phyloP scores from a whole-genome alignment of 2,888 invertebrate species.

The Gisinianus flammeolus region DNA sequence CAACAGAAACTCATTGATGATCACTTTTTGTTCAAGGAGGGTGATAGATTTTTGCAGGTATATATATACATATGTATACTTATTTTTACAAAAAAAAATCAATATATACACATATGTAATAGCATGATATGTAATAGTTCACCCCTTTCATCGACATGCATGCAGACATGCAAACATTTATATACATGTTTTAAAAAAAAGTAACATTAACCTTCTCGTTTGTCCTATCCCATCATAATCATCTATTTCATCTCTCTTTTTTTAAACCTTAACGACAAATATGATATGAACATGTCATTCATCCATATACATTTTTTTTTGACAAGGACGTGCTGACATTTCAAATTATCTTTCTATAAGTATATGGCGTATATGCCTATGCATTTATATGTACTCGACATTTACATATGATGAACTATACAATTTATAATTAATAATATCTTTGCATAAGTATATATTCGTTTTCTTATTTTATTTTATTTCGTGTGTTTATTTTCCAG shows the following conservation, averaged over 20 bases:
- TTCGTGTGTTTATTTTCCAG: slow-evolving; percentile 64
- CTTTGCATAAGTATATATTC: not conserved
- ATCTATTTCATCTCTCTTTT: not conserved
- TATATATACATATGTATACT: not conserved
- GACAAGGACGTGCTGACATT: slow-evolving; percentile 18
- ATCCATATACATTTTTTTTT: not conserved
- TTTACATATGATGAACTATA: not conserved
- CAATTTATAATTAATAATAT: not conserved
- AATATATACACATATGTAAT: no score
- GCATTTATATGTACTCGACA: not conserved
- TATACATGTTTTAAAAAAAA: not conserved
- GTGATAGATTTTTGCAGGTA: slow-evolving; percentile 79
- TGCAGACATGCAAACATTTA: no score
- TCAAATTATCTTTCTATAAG: not conserved
- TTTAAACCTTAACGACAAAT: not conserved
- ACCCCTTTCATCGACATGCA: no score
- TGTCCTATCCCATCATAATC: not conserved
- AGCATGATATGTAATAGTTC: no score
- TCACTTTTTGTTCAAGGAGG: slow-evolving; percentile 98
- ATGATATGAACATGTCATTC: not conserved
- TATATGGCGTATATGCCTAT: not conserved
- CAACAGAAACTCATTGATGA: slow-evolving; percentile 97
- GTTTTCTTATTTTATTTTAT: not conserved
- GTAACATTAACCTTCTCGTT: not conserved
- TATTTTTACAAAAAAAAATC: not conserved